These are phyloP conservation scores for Thermophis baileyi DNA, from an alignment of 2,113 vertebrate genomes.

Conservation along the genomic window DNA sequence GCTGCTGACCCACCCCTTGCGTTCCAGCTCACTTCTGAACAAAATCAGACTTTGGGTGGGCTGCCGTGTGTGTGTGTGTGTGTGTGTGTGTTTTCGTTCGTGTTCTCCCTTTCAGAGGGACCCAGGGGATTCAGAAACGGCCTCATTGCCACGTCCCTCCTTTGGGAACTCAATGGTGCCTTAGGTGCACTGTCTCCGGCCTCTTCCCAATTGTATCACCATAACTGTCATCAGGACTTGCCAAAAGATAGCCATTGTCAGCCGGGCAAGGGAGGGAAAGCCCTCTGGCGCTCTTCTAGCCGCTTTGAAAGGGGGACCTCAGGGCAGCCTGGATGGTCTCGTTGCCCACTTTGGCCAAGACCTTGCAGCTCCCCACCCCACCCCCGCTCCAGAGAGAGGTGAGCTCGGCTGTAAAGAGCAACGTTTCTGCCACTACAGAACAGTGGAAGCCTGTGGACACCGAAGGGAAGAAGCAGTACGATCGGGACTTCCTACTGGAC, in stretches of 20 bases:
- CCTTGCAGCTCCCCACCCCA: background rate
- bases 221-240: background rate
- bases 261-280: background rate
- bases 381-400: background rate
- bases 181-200: too few species aligned
- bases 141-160: background rate
- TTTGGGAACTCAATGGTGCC: background rate
- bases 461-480: conserved; percentile 88
- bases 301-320: background rate
- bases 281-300: background rate
- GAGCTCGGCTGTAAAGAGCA: background rate
- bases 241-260: background rate
- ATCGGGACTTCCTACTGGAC: conserved; percentile 86
- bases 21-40: background rate
- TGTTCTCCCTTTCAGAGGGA: background rate
- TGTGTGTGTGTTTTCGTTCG: too few species aligned
- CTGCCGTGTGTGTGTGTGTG: too few species aligned
- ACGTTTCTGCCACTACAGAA: conserved; percentile 56
- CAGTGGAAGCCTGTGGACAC: conserved; percentile 74
- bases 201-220: background rate
- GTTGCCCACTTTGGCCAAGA: background rate
- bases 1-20: background rate
- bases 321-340: too few species aligned
- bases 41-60: background rate
- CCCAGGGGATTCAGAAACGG: background rate